phyloP scores from a whole-genome alignment of 2,888 invertebrate species.

The Drymonia ruficornis region DNA sequence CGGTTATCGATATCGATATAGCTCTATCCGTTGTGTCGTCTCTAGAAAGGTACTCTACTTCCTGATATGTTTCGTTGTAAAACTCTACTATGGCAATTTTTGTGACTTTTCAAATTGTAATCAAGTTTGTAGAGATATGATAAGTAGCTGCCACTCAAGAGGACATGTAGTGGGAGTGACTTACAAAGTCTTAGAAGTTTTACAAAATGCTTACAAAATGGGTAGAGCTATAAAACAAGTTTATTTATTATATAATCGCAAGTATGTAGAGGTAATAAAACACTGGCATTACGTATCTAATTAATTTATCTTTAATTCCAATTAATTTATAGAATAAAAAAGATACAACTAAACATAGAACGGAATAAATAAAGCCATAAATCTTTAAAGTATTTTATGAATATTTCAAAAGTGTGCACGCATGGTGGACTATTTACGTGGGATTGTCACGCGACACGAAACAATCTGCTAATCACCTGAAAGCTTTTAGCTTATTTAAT shows the following conservation, averaged over 20 bases:
- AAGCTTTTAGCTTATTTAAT: conserved; percentile 55
- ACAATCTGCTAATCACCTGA: conserved; percentile 67
- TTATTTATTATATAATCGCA: background rate
- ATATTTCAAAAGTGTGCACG: conserved; percentile 57
- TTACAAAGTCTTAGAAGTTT: too few species aligned
- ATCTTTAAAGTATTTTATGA: conserved; percentile 53
- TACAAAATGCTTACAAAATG: too few species aligned
- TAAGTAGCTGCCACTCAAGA: too few species aligned
- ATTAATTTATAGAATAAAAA: background rate
- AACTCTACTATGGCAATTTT: conserved; percentile 21
- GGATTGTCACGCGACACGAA: conserved; percentile 54
- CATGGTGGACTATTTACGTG: conserved; percentile 52
- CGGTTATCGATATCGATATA: conserved; percentile 66
- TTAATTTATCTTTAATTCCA: background rate
- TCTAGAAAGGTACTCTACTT: conserved; percentile 47
- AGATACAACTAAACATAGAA: background rate
- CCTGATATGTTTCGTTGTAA: conserved; percentile 51
- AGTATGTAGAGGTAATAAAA: background rate
- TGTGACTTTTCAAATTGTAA: too few species aligned
- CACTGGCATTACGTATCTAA: background rate
- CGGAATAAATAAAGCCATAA: conserved; percentile 50
- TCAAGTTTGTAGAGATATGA: too few species aligned
- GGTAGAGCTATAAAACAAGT: too few species aligned
- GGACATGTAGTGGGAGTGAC: too few species aligned
- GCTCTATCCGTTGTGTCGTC: conserved; percentile 61